A percentile compares a stretch with the other conserved stretches of the same genome.
phyloP scores from a whole-genome alignment of 2,888 invertebrate species.

The Pheosia gnoma region DNA sequence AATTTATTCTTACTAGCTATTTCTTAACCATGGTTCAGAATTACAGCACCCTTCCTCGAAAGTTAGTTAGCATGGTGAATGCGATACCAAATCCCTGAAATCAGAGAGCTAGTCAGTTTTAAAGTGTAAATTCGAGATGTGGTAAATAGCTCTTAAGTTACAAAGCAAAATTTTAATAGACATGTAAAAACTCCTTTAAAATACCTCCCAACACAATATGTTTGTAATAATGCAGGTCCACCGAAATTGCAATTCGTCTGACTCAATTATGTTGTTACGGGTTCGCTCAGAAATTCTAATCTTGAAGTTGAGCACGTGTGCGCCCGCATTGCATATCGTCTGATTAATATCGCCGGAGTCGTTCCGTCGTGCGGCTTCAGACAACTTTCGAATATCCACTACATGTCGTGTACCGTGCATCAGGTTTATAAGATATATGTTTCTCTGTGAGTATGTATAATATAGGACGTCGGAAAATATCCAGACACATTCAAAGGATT shows the following conservation, averaged over 20 bases:
- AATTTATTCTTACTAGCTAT: no score
- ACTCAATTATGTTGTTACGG: slow-evolving; percentile 71
- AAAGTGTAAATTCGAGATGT: no score
- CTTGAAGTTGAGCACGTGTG: slow-evolving; percentile 49
- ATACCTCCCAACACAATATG: not conserved
- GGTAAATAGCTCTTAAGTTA: no score
- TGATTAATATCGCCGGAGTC: slow-evolving; percentile 73
- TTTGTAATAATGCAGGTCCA: slow-evolving; percentile 8
- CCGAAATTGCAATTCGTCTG: slow-evolving; percentile 57
- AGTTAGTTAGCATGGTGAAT: no score
- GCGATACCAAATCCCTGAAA: no score
- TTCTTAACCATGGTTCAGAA: no score
- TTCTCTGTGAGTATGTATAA: not conserved
- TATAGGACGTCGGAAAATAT: not conserved
- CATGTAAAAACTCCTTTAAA: no score
- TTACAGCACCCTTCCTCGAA: no score
- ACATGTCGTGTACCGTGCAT: slow-evolving; percentile 33
- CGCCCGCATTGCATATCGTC: slow-evolving; percentile 69
- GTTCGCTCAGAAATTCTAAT: slow-evolving; percentile 67
- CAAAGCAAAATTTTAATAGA: no score
- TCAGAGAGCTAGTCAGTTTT: no score
- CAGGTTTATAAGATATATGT: slow-evolving; percentile 9
- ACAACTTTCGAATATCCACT: slow-evolving; percentile 62
- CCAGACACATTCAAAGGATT: no score
- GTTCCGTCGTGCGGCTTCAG: slow-evolving; percentile 57